These are phyloP conservation scores for Teleogryllus oceanicus DNA, from an alignment of 2,888 invertebrate species.

Conservation along the genomic window DNA sequence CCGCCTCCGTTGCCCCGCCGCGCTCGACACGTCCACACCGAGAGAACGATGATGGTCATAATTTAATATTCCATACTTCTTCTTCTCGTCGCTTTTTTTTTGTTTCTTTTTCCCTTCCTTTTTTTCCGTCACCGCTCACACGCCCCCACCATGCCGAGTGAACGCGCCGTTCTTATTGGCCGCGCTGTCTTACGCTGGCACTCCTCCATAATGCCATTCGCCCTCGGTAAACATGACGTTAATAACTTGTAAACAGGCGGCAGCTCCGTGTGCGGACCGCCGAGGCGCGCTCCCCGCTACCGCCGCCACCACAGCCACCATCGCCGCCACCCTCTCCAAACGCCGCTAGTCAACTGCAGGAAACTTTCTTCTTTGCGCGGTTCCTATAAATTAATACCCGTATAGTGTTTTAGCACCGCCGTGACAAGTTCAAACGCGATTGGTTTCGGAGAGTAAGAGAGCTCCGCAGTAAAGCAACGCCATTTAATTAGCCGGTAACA, in stretches of 20 bases:
- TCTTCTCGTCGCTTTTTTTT: neutral
- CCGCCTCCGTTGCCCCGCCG: neutral
- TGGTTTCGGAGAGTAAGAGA: neutral
- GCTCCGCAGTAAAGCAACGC: neutral
- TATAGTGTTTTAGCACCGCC: neutral
- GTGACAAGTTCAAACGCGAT: neutral
- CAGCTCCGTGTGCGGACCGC: neutral
- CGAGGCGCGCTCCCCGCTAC: neutral
- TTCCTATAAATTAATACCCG: neutral
- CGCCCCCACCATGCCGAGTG: neutral
- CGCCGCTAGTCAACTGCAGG: too few relatives aligned
- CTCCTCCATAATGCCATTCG: conserved; percentile 18
- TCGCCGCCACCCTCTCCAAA: too few relatives aligned
- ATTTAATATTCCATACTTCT: neutral
- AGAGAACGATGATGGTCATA: conserved; percentile 7
- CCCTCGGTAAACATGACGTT: conserved; percentile 9
- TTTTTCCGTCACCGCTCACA: neutral
- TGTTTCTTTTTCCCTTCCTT: neutral
- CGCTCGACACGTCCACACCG: neutral
- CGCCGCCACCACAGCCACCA: neutral
- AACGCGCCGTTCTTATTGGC: conserved; percentile 18
- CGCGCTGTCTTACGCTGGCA: conserved; percentile 18
- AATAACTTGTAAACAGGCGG: conserved; percentile 2
- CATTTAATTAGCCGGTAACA: neutral
- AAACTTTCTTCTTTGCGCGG: too few relatives aligned